Conservation (phyloP, 2,797 vertebrate genomes). For the Enteromius unitaeniatus region DNA sequence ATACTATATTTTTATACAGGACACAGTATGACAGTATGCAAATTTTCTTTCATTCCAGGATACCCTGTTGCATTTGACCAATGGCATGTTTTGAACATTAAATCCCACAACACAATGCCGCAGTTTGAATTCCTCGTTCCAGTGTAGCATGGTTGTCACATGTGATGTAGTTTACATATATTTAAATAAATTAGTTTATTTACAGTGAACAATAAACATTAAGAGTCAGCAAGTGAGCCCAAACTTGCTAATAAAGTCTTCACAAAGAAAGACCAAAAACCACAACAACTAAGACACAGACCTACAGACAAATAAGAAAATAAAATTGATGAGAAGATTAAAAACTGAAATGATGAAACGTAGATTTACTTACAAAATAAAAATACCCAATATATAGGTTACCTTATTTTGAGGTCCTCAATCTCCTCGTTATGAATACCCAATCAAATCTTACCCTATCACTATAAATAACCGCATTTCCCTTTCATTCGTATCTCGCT, state of each 20-base stretch:
- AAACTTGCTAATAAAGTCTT: background rate
- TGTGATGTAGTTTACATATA: background rate
- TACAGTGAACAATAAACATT: background rate
- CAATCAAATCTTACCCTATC: no score
- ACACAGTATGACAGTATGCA: background rate
- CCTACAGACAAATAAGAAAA: background rate
- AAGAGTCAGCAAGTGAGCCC: background rate
- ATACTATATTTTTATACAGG: background rate
- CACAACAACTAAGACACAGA: background rate
- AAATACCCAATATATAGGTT: background rate
- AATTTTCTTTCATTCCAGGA: background rate
- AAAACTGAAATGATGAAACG: background rate
- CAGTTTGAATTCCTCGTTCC: background rate
- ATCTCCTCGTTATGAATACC: no score
- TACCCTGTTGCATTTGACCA: background rate
- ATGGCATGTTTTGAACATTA: background rate
- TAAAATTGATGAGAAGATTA: background rate
- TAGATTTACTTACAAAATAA: background rate
- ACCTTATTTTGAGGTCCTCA: background rate
- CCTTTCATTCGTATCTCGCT: no score
- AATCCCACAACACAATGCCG: background rate
- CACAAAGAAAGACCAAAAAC: background rate
- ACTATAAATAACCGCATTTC: no score
- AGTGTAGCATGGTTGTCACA: background rate
- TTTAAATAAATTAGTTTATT: background rate